Evolutionary conservation across 2,797 vertebrate genomes (phyloP).

Genomic region (Erethizon dorsatum): DNA sequence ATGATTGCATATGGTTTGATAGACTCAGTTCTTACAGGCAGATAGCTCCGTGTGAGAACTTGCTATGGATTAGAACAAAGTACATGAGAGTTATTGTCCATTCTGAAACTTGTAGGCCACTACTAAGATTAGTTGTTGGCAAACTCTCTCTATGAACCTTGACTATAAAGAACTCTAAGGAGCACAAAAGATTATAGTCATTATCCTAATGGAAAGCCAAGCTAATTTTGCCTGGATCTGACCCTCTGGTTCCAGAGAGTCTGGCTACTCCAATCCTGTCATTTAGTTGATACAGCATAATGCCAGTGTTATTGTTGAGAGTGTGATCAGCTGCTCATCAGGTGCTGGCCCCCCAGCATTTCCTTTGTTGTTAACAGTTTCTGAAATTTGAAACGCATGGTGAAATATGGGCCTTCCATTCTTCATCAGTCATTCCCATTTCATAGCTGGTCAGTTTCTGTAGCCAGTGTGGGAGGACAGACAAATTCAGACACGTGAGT

Average conservation of each 20-base stretch:
- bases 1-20: neutral
- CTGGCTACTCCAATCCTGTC: constrained; percentile 63
- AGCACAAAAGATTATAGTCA: constrained; percentile 58
- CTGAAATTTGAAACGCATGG: constrained; percentile 83
- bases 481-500: constrained; percentile 63
- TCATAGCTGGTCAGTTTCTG: constrained; percentile 66
- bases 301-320: neutral
- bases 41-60: neutral
- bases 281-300: constrained; percentile 24
- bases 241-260: constrained; percentile 81
- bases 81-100: constrained; percentile 3
- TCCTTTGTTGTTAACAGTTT: constrained; percentile 64
- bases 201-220: constrained; percentile 56
- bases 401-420: constrained; percentile 78
- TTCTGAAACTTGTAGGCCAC: neutral
- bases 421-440: constrained; percentile 73
- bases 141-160: neutral
- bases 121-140: constrained; percentile 18
- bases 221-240: constrained; percentile 70
- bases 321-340: constrained; percentile 36
- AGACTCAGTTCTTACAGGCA: neutral
- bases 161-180: constrained; percentile 40
- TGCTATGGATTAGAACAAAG: neutral
- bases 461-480: constrained; percentile 71
- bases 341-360: neutral